Percentiles rank a stretch among this genome's conserved stretches.
Evolutionary conservation across 1,140 invertebrate genomes (phyloP).

Genomic region (Archivesica marissinica): DNA sequence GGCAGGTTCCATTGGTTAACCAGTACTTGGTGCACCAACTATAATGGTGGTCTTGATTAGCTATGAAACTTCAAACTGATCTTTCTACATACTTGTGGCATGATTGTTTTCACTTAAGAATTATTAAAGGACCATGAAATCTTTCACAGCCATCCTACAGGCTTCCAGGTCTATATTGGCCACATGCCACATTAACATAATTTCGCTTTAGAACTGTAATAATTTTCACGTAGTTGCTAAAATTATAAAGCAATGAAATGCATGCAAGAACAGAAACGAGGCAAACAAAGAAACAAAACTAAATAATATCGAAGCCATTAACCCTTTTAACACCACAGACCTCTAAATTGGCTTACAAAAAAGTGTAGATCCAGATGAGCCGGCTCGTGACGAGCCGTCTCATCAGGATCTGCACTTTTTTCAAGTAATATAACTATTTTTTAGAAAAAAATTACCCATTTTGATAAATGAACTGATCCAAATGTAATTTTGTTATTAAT

Average conservation of each 20-base stretch:
- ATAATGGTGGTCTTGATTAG: not conserved
- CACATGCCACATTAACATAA: constrained; percentile 5
- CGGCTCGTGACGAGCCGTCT: too few species aligned
- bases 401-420: too few species aligned
- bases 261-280: not conserved
- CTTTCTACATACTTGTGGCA: constrained; percentile 19
- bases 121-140: not conserved
- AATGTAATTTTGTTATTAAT: too few species aligned
- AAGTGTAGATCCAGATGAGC: too few species aligned
- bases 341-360: too few species aligned
- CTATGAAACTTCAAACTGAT: constrained; percentile 18
- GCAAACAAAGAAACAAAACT: constrained; percentile 32
- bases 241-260: constrained; percentile 27
- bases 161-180: constrained; percentile 6
- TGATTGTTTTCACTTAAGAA: not conserved
- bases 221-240: constrained; percentile 35
- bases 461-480: too few species aligned
- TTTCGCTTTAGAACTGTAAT: not conserved
- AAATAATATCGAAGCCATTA: too few species aligned
- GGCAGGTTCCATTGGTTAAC: too few species aligned
- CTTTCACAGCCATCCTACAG: not conserved
- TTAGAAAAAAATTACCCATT: too few species aligned
- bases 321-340: too few species aligned
- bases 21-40: too few species aligned
- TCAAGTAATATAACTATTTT: too few species aligned